Conservation (phyloP, 2,797 vertebrate species). For the Chelonia mydas region DNA sequence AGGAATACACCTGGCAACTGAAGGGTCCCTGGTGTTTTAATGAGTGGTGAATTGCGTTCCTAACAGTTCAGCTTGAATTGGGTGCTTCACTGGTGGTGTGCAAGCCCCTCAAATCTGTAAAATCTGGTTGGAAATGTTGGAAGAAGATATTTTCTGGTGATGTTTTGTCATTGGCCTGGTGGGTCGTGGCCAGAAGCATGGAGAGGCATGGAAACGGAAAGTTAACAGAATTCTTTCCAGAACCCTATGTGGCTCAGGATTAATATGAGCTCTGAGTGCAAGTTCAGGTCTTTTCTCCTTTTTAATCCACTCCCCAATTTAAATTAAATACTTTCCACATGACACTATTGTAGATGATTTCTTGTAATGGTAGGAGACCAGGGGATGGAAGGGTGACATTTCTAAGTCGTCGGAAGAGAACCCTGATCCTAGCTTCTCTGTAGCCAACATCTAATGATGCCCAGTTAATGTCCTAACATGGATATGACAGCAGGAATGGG, state of each 20-base stretch:
- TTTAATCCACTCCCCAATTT: background rate
- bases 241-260: background rate
- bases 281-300: background rate
- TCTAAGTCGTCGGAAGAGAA: slow-evolving; percentile 28
- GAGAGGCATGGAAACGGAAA: background rate
- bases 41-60: background rate
- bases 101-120: background rate
- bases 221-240: background rate
- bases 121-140: background rate
- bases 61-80: background rate
- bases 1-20: background rate
- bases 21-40: background rate
- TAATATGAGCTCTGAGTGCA: background rate
- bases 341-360: background rate
- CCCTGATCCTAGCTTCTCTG: background rate
- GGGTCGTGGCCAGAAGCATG: background rate
- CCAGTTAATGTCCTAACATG: background rate
- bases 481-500: slow-evolving; percentile 8
- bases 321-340: background rate
- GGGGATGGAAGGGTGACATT: slow-evolving; percentile 1
- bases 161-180: background rate
- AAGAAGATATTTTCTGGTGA: background rate
- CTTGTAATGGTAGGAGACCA: background rate
- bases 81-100: background rate
- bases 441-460: background rate